Conservation (phyloP, 92 coral and sea anemone species). For the Isaurus tuberculatus region DNA sequence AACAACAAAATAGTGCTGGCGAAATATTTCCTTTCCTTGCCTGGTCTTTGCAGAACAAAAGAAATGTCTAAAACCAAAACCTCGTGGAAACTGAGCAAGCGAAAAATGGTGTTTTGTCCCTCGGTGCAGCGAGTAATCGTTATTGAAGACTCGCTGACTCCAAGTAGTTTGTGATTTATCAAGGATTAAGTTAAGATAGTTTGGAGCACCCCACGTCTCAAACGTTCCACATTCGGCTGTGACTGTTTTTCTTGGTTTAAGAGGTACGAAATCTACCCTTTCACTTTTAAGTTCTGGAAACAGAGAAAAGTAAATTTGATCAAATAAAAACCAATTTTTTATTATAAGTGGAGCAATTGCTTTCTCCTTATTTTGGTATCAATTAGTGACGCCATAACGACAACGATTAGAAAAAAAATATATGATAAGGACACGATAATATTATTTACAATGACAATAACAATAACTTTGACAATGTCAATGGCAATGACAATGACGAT, state of each 20-base stretch:
- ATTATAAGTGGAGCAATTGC: too few species aligned
- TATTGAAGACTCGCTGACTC: conserved; percentile 71
- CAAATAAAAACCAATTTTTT: not conserved
- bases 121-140: conserved; percentile 68
- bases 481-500: too few species aligned
- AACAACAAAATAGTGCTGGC: conserved; percentile 73
- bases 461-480: too few species aligned
- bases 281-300: conserved; percentile 53
- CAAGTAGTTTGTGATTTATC: conserved; percentile 65
- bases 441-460: too few species aligned
- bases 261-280: conserved; percentile 57
- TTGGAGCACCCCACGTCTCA: conserved; percentile 66
- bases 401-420: too few species aligned
- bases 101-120: conserved; percentile 56
- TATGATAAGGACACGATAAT: too few species aligned
- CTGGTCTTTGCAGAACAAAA: conserved; percentile 67
- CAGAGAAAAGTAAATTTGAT: not conserved
- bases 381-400: too few species aligned
- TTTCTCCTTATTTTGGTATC: too few species aligned
- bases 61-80: conserved; percentile 70
- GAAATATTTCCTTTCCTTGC: conserved; percentile 74
- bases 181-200: conserved; percentile 61
- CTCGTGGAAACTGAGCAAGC: conserved; percentile 60
- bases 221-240: conserved; percentile 59
- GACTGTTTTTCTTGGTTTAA: conserved; percentile 35